Evolutionary conservation across 2,888 invertebrate genomes (phyloP).

Genomic region (Harpagoxenus sublaevis): DNA sequence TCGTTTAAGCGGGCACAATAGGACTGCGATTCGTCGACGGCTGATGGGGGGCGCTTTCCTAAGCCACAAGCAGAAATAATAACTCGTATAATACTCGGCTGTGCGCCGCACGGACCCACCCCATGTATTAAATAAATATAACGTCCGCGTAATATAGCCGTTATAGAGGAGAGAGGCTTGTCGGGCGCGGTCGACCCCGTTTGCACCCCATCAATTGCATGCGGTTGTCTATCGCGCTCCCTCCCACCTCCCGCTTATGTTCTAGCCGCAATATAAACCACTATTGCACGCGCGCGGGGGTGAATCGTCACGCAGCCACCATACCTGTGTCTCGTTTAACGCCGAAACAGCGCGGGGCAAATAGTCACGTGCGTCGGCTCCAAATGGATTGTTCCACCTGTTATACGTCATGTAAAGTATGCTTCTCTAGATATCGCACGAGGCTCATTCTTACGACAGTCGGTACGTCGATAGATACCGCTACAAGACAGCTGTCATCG

Average conservation of each 20-base stretch:
- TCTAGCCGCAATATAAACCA: constrained; percentile 77
- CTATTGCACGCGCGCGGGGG: constrained; percentile 70
- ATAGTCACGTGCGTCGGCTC: constrained; percentile 38
- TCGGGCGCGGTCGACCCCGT: constrained; percentile 81
- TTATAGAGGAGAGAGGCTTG: constrained; percentile 76
- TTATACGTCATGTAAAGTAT: constrained; percentile 32
- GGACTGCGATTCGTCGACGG: constrained; percentile 83
- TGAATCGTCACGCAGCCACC: constrained; percentile 58
- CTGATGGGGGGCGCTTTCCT: constrained; percentile 81
- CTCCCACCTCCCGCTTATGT: constrained; percentile 72
- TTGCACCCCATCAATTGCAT: constrained; percentile 83
- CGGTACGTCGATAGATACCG: background rate
- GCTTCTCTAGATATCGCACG: constrained; percentile 29
- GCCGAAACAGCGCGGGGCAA: constrained; percentile 54
- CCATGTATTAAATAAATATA: constrained; percentile 85
- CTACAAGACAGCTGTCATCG: background rate
- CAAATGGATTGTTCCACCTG: constrained; percentile 53
- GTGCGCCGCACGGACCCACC: constrained; percentile 54
- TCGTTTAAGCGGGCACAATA: constrained; percentile 82
- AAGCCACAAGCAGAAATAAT: constrained; percentile 84
- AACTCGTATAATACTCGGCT: constrained; percentile 81
- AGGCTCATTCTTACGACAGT: background rate
- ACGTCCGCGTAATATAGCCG: constrained; percentile 82
- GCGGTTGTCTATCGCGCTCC: constrained; percentile 76
- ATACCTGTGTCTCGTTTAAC: constrained; percentile 59